Conservation (phyloP, 2,113 vertebrate species). For the Cololabis saira region DNA sequence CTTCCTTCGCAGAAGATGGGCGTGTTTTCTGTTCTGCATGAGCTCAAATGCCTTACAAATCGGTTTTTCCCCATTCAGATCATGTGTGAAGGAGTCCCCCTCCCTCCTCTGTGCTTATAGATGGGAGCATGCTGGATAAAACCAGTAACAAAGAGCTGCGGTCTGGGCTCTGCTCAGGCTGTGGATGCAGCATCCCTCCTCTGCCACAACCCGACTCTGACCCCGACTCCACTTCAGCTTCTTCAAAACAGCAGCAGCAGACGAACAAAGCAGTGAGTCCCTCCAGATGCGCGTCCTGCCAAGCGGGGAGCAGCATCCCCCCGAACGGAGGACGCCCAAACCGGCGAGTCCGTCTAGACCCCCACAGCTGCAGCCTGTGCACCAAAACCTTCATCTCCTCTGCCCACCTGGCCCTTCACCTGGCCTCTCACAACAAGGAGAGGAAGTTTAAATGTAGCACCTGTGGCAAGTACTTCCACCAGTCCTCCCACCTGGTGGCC, state of each 20-base stretch:
- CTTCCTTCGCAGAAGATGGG: no score
- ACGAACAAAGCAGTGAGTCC: slow-evolving; percentile 13
- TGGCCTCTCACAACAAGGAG: slow-evolving; percentile 75
- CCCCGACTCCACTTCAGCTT: slow-evolving; percentile 1
- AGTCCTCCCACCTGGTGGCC: slow-evolving; percentile 78
- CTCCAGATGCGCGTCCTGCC: slow-evolving; percentile 62
- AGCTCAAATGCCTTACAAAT: no score
- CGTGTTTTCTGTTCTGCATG: no score
- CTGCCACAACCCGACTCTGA: slow-evolving; percentile 17
- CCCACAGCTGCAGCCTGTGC: slow-evolving; percentile 74
- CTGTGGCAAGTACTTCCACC: slow-evolving; percentile 80
- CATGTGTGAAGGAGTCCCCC: slow-evolving; percentile 5
- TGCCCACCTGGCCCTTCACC: slow-evolving; percentile 76
- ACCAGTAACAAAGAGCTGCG: slow-evolving; percentile 21
- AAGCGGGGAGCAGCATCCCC: slow-evolving; percentile 32
- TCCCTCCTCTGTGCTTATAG: slow-evolving; percentile 29
- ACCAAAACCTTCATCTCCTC: slow-evolving; percentile 81
- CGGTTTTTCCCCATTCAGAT: slow-evolving; percentile 37
- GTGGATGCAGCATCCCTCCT: slow-evolving; percentile 52
- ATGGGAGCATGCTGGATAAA: slow-evolving; percentile 64
- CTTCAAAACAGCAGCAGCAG: slow-evolving; percentile 15
- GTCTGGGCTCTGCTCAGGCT: slow-evolving; percentile 55
- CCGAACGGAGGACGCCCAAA: slow-evolving; percentile 53
- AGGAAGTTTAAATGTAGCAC: slow-evolving; percentile 72
- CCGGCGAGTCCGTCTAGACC: slow-evolving; percentile 62